These are phyloP conservation scores for Rugalucina vietnamica DNA, from an alignment of 2,888 invertebrate species.

Conservation along the genomic window DNA sequence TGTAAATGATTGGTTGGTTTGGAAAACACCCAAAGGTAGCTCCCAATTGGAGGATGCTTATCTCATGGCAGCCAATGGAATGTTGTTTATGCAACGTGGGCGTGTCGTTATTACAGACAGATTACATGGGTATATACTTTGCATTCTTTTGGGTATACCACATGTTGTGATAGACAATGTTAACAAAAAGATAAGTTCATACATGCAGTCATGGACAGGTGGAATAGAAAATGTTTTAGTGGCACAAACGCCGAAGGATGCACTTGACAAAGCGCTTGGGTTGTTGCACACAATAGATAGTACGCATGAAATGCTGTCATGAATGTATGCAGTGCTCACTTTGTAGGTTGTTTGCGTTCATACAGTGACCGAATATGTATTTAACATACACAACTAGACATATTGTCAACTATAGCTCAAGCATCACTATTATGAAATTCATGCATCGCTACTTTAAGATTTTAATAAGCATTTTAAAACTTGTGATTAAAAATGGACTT, in stretches of 20 bases:
- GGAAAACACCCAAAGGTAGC: neutral
- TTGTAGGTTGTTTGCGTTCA: no score
- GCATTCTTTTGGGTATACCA: neutral
- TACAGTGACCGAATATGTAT: no score
- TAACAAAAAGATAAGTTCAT: neutral
- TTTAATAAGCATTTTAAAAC: no score
- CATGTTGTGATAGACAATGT: neutral
- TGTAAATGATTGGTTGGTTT: neutral
- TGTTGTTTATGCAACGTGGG: neutral
- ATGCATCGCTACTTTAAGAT: no score
- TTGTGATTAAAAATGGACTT: no score
- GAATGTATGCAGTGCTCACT: no score
- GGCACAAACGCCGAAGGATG: neutral
- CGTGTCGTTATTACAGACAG: neutral
- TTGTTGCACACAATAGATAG: neutral
- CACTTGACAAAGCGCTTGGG: neutral
- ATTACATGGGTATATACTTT: neutral
- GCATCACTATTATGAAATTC: no score
- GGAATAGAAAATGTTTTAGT: neutral
- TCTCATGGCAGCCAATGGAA: neutral
- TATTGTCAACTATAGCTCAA: no score
- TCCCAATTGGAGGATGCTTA: neutral
- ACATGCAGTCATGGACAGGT: neutral
- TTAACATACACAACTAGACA: no score
- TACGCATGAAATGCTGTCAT: no score